Evolutionary conservation across 2,888 invertebrate species (phyloP).

Genomic region (Callyntrura sp.): DNA sequence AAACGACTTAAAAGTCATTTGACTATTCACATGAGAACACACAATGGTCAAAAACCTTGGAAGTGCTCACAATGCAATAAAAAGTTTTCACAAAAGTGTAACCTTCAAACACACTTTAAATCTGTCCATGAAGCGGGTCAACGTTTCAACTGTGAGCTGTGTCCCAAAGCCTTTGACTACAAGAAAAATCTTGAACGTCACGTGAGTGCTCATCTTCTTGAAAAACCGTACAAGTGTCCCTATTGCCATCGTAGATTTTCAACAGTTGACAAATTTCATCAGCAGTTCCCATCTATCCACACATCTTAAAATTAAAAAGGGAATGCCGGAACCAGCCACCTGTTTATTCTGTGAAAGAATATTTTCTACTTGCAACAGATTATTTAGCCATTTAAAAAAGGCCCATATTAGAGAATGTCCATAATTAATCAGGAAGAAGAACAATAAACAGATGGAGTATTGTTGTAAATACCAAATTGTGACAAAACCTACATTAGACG

Average conservation of each 20-base stretch:
- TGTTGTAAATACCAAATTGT: no score
- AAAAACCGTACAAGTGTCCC: conserved; percentile 7
- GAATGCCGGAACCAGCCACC: background rate
- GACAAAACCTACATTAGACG: no score
- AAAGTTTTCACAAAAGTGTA: background rate
- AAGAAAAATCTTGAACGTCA: conserved; percentile 16
- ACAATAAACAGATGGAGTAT: no score
- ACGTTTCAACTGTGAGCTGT: conserved; percentile 5
- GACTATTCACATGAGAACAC: conserved; percentile 11
- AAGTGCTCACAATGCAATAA: background rate
- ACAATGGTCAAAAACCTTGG: background rate
- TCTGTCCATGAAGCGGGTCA: background rate
- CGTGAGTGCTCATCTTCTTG: background rate
- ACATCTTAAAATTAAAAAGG: background rate
- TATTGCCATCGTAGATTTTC: background rate
- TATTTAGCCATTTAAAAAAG: background rate
- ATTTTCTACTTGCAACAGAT: background rate
- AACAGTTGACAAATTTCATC: background rate
- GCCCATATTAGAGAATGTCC: background rate
- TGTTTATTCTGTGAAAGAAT: background rate
- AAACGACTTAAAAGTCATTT: conserved; percentile 34
- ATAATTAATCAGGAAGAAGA: background rate
- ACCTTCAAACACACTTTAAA: background rate
- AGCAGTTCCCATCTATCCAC: background rate
- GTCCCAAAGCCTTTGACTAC: conserved; percentile 18